phyloP scores from a whole-genome alignment of 1,140 invertebrate genomes.

The Latrodectus geometricus region DNA sequence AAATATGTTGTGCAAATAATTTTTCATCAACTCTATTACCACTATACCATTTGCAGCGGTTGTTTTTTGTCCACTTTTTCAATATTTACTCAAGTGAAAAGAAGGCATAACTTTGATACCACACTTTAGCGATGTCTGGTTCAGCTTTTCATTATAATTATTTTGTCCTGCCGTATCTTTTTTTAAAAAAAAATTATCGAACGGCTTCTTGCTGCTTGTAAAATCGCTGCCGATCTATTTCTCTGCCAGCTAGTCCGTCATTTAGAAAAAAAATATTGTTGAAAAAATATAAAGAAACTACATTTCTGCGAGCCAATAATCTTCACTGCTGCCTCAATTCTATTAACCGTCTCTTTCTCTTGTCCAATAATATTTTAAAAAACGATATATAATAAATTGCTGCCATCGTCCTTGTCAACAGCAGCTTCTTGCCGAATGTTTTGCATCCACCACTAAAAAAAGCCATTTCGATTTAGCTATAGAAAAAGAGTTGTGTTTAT shows the following conservation, averaged over 20 bases:
- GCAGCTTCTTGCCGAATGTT: slow-evolving; percentile 59
- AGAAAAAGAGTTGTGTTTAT: slow-evolving; percentile 35
- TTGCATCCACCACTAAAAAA: slow-evolving; percentile 43
- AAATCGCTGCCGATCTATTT: slow-evolving; percentile 52
- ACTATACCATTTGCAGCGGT: slow-evolving; percentile 32
- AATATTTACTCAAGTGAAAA: slow-evolving; percentile 3
- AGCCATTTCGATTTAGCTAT: slow-evolving; percentile 54
- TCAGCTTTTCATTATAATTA: slow-evolving; percentile 5
- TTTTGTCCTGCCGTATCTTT: slow-evolving; percentile 45
- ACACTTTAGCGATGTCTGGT: neutral
- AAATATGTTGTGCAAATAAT: slow-evolving; percentile 58
- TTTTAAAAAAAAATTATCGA: slow-evolving; percentile 14
- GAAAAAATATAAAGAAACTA: slow-evolving; percentile 4
- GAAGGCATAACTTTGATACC: slow-evolving; percentile 10
- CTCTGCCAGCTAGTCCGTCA: slow-evolving; percentile 51
- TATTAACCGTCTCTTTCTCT: slow-evolving; percentile 55
- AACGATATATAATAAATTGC: slow-evolving; percentile 38
- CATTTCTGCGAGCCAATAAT: slow-evolving; percentile 55
- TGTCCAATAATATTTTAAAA: slow-evolving; percentile 27
- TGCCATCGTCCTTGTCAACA: slow-evolving; percentile 56
- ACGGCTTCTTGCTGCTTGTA: slow-evolving; percentile 52
- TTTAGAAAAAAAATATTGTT: slow-evolving; percentile 21
- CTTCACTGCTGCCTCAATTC: slow-evolving; percentile 51
- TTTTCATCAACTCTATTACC: slow-evolving; percentile 50
- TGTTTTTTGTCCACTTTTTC: slow-evolving; percentile 41